Conservation (phyloP, 2,888 invertebrate genomes). For the Achlya flavicornis region DNA sequence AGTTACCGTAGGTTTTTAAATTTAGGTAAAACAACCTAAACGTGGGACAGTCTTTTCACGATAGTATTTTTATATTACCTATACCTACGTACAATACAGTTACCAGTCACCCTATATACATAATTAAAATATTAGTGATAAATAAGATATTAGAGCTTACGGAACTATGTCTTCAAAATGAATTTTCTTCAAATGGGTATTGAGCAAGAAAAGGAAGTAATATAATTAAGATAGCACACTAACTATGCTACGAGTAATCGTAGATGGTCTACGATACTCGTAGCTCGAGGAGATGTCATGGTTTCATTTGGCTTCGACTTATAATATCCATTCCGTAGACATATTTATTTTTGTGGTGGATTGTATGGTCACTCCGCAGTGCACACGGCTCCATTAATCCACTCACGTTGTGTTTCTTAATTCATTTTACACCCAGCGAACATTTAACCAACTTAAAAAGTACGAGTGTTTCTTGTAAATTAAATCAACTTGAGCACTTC, state of each 20-base stretch:
- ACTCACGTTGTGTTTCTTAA: background rate
- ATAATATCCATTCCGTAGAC: background rate
- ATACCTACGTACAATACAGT: no score
- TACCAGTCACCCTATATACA: no score
- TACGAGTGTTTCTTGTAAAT: background rate
- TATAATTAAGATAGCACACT: background rate
- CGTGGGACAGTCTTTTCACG: no score
- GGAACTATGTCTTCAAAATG: no score
- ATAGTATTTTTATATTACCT: no score
- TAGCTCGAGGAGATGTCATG: background rate
- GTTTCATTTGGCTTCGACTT: background rate
- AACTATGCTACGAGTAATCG: background rate
- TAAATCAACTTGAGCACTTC: background rate
- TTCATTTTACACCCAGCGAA: background rate
- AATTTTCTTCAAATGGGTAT: no score
- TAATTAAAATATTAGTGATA: no score
- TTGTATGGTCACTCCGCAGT: background rate
- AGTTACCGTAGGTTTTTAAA: no score
- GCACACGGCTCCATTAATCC: background rate
- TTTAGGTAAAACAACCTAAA: no score
- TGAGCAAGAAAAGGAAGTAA: background rate
- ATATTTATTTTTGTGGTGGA: background rate
- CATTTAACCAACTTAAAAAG: background rate
- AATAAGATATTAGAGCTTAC: no score
- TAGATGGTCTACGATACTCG: conserved; percentile 1